Evolutionary conservation across 2,113 vertebrate species (phyloP).

Genomic region (Neofelis nebulosa): DNA sequence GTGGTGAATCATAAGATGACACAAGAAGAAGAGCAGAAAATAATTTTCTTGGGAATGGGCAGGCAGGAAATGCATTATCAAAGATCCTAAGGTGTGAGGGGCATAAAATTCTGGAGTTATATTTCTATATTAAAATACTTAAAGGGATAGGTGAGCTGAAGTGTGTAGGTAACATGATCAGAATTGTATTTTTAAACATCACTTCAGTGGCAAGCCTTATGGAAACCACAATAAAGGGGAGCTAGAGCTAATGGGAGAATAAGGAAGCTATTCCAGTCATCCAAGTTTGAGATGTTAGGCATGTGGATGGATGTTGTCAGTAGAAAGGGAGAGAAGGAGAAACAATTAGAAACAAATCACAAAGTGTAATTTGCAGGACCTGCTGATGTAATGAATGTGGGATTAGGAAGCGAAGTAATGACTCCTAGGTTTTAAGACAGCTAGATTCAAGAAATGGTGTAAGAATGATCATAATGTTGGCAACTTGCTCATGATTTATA

Average conservation of each 20-base stretch:
- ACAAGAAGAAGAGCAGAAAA: background rate
- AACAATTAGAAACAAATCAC: background rate
- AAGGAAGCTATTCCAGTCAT: background rate
- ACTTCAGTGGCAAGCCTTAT: too few species aligned
- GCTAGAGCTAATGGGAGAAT: background rate
- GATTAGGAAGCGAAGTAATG: background rate
- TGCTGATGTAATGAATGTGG: background rate
- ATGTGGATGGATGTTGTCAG: background rate
- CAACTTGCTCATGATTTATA: background rate
- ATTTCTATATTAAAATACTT: background rate
- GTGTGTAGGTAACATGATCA: background rate
- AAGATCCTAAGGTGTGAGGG: background rate
- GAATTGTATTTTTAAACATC: background rate
- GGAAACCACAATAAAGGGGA: background rate
- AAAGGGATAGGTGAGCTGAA: background rate
- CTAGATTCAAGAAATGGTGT: background rate
- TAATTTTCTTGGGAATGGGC: background rate
- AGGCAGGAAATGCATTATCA: background rate
- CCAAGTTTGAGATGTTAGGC: background rate
- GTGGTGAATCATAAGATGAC: background rate
- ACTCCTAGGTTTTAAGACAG: background rate
- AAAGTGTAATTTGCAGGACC: background rate
- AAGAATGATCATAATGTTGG: background rate
- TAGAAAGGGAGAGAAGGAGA: background rate
- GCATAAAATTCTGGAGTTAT: background rate